Evolutionary conservation across 2,888 invertebrate genomes (phyloP).

Genomic region (Phytoseiulus persimilis): DNA sequence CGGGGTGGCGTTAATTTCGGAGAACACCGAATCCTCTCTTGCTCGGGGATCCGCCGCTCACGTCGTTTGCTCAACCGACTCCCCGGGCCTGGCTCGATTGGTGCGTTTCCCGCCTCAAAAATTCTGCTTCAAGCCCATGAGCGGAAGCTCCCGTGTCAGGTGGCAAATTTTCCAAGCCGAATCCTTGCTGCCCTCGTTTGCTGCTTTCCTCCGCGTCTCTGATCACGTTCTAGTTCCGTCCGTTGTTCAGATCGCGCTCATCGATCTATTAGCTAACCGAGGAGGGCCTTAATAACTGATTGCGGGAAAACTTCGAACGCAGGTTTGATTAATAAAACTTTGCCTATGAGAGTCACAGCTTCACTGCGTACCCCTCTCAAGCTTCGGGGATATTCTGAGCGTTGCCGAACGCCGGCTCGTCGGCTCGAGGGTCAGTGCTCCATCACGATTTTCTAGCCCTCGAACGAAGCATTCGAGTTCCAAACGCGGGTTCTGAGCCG

Average conservation of each 20-base stretch:
- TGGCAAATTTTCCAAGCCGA: not conserved
- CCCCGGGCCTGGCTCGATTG: not conserved
- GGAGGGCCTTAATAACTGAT: not conserved
- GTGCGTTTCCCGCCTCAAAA: not conserved
- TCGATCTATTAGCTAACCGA: not conserved
- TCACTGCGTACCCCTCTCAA: no score
- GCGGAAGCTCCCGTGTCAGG: not conserved
- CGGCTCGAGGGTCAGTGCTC: no score
- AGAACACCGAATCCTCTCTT: not conserved
- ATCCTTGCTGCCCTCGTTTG: not conserved
- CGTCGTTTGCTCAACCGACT: not conserved
- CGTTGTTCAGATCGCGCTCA: not conserved
- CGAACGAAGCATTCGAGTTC: no score
- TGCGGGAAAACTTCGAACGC: not conserved
- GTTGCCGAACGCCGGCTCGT: no score
- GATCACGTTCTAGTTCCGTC: not conserved
- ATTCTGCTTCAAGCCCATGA: not conserved
- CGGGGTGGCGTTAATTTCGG: not conserved
- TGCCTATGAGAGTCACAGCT: not conserved
- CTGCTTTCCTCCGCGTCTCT: not conserved
- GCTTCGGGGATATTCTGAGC: no score
- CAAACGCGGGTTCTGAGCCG: no score
- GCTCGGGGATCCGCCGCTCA: not conserved
- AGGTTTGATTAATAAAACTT: not conserved
- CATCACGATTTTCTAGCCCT: no score